Evolutionary conservation across 1,140 invertebrate species (phyloP), one percentile per base, ranked within the genome.

Genomic region (Heliothis virescens): DNA sequence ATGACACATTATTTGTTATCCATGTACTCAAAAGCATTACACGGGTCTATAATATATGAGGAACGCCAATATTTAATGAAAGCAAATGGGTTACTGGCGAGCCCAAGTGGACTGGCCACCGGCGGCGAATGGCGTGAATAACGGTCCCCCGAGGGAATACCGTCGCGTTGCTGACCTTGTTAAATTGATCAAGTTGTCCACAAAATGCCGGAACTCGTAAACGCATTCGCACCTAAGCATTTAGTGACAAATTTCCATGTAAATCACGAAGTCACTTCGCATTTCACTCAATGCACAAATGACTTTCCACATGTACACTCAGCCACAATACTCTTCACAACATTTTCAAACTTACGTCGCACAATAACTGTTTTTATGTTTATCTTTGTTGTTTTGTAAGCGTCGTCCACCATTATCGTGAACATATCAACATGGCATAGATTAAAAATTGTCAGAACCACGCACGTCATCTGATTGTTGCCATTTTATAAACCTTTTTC

Each of bases 171-270:
- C 69, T 41, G 69, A 72, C 69, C 69, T 72, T 57, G 69, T 72
- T 72, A 55, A 72, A 57, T 57, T 57, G 52, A 62, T 60, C 55
- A 75, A 41, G 57, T 60, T 60, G 29, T 34, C 57, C 57, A 62
- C 57, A 26, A 48, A 74, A 62, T 41, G 57, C 34, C 72, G 57
- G 57, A 72, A 73, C 34, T n/a, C 72, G 41, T 62, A 41, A 60
- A 57, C 69, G 34, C n/a, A 34, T 60, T 60, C 55, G 34, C 72
- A 72, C 69, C 26, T 67, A 67, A 67, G 63, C 52, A 50, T 75
- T 75, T 62, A 75, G 72, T 75, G 55, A 75, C 72, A 75, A 75
- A 75, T 73, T 48, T 59, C 72, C 55, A 75, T 75, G 72, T 75
- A 75, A 75, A 75, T 75, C 62, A 62, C 57, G 34, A 12, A 62